A percentile compares a stretch with the other conserved stretches of the same genome.
Evolutionary conservation across 2,888 invertebrate genomes (phyloP).

Genomic region (Nemurella pictetii): DNA sequence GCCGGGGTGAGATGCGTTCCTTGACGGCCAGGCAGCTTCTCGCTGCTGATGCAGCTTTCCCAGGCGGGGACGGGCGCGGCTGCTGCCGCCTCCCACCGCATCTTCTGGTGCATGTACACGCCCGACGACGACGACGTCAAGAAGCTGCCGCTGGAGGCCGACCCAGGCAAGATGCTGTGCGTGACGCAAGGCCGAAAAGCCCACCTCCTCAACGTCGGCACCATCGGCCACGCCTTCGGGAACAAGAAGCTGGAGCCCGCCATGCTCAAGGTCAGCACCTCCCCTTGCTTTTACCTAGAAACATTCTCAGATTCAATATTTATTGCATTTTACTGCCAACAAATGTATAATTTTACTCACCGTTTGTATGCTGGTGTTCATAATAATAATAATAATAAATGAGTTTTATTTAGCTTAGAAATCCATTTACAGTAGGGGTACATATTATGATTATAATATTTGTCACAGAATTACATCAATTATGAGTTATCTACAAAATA

Average conservation of each 20-base stretch:
- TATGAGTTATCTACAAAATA: too few relatives aligned
- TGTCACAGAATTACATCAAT: too few relatives aligned
- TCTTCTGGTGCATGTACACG: slow-evolving; percentile 94
- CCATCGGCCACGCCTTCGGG: slow-evolving; percentile 55
- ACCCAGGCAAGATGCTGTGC: slow-evolving; percentile 76
- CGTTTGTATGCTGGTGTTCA: too few relatives aligned
- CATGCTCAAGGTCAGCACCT: slow-evolving; percentile 53
- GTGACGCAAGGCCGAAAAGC: slow-evolving; percentile 72
- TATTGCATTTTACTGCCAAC: too few relatives aligned
- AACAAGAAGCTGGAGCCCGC: slow-evolving; percentile 54
- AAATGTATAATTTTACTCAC: too few relatives aligned
- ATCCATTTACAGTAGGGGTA: too few relatives aligned
- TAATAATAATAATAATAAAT: too few relatives aligned
- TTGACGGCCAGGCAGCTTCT: slow-evolving; percentile 52
- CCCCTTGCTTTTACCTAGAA: too few relatives aligned
- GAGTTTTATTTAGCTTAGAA: too few relatives aligned
- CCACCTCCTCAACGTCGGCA: slow-evolving; percentile 44
- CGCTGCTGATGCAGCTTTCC: slow-evolving; percentile 62
- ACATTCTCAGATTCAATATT: too few relatives aligned
- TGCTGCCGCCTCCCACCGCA: slow-evolving; percentile 59
- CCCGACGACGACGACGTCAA: slow-evolving; percentile 67
- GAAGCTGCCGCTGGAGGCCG: slow-evolving; percentile 55
- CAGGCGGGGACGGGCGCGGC: slow-evolving; percentile 53
- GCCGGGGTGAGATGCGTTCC: too few relatives aligned
- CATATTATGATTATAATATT: too few relatives aligned